Evolutionary conservation across 2,797 vertebrate species (phyloP).

Genomic region (Coranthus polyacanthus): DNA sequence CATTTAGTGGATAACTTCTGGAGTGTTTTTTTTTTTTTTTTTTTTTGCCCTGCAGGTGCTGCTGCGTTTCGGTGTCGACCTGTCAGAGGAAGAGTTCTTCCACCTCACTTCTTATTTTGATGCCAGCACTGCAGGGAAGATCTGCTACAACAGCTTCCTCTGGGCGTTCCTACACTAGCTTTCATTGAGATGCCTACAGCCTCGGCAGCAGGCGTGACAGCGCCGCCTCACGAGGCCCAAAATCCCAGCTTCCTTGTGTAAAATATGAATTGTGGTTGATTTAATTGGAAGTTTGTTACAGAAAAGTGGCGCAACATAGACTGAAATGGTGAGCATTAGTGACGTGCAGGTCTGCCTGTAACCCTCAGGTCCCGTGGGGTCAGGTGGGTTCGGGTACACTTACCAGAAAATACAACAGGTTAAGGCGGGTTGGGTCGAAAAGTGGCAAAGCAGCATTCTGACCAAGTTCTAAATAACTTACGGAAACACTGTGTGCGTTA

Average conservation of each 20-base stretch:
- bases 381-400: too few relatives aligned
- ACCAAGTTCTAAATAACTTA: too few relatives aligned
- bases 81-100: constrained; percentile 84
- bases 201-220: neutral
- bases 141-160: constrained; percentile 87
- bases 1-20: neutral
- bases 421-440: too few relatives aligned
- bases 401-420: too few relatives aligned
- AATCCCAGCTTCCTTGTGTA: neutral
- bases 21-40: neutral
- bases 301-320: neutral
- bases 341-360: too few relatives aligned
- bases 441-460: too few relatives aligned
- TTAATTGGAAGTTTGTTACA: neutral
- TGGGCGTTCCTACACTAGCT: constrained; percentile 77
- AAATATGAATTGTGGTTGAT: neutral
- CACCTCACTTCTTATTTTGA: constrained; percentile 84
- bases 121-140: constrained; percentile 78
- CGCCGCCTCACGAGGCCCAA: neutral
- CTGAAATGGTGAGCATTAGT: neutral
- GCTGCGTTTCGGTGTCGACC: constrained; percentile 69
- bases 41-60: constrained; percentile 76
- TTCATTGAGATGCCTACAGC: neutral
- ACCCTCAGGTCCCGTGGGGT: too few relatives aligned
- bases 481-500: too few relatives aligned